Percentiles rank a stretch among this genome's conserved stretches.
Evolutionary conservation across 2,888 invertebrate species (phyloP).

Genomic region (Cosmorhoe ocellata): DNA sequence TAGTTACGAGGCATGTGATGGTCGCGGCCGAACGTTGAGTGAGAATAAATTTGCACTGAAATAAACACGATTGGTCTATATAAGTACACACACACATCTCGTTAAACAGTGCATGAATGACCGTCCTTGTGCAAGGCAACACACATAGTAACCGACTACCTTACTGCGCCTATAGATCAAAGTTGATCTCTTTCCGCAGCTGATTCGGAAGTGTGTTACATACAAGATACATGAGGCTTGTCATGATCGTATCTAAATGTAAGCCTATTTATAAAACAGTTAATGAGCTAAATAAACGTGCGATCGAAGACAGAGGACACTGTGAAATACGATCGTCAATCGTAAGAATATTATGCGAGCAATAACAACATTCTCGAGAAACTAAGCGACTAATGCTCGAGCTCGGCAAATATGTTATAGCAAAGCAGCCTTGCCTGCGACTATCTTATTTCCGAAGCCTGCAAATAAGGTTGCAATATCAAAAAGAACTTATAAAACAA

Average conservation of each 20-base stretch:
- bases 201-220: constrained; percentile 48
- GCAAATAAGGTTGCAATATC: constrained; percentile 12
- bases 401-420: constrained; percentile 27
- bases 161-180: constrained; percentile 46
- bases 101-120: constrained; percentile 55
- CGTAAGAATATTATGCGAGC: constrained; percentile 22
- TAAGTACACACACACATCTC: constrained; percentile 9
- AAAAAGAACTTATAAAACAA: constrained; percentile 21
- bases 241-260: constrained; percentile 38
- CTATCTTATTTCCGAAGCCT: constrained; percentile 28
- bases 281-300: constrained; percentile 41
- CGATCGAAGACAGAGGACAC: constrained; percentile 28
- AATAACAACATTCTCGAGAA: constrained; percentile 32
- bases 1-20: constrained; percentile 18
- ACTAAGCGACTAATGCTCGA: constrained; percentile 32
- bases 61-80: constrained; percentile 25
- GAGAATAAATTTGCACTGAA: constrained; percentile 21
- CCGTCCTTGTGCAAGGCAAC: constrained; percentile 66
- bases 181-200: constrained; percentile 54
- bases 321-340: constrained; percentile 10
- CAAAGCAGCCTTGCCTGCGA: constrained; percentile 26
- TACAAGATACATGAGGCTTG: constrained; percentile 40
- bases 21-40: constrained; percentile 16
- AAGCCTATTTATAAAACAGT: constrained; percentile 27
- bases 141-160: constrained; percentile 45